A percentile compares a stretch with the other conserved stretches of the same genome.
Evolutionary conservation across 2,888 invertebrate genomes (phyloP).

Genomic region (Macrophya alboannulata): DNA sequence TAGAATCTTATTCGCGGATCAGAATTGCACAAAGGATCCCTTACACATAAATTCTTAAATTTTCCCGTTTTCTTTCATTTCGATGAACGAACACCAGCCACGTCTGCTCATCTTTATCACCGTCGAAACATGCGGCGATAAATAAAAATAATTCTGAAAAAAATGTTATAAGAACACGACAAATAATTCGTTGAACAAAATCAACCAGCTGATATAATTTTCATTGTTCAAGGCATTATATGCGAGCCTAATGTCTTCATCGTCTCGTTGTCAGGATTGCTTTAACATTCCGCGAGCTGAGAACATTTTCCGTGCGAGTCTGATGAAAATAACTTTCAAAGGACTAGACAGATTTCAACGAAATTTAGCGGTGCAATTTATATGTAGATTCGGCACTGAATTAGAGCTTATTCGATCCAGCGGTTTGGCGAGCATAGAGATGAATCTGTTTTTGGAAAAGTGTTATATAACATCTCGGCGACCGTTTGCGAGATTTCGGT

Average conservation of each 20-base stretch:
- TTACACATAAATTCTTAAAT: neutral
- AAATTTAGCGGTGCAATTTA: neutral
- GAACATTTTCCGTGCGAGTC: neutral
- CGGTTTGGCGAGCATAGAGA: neutral
- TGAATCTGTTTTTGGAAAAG: too few species aligned
- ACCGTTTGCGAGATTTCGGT: too few species aligned
- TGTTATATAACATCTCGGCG: too few species aligned
- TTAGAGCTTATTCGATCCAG: neutral
- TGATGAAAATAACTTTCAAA: neutral
- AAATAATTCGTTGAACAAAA: neutral
- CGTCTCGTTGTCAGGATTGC: neutral
- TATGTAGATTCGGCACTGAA: neutral
- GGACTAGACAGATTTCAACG: neutral
- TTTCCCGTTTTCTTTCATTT: neutral
- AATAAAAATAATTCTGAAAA: neutral
- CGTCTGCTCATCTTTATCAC: neutral
- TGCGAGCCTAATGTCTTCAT: neutral
- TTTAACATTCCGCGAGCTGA: neutral
- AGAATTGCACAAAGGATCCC: neutral
- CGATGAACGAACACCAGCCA: neutral
- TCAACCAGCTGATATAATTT: neutral
- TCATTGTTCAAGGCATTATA: too few species aligned
- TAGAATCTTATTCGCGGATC: neutral
- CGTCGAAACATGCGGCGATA: neutral
- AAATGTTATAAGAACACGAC: neutral